Evolutionary conservation across 2,888 invertebrate genomes (phyloP), one percentile per base, ranked within the genome.

Genomic region (Callyntrura sp.): DNA sequence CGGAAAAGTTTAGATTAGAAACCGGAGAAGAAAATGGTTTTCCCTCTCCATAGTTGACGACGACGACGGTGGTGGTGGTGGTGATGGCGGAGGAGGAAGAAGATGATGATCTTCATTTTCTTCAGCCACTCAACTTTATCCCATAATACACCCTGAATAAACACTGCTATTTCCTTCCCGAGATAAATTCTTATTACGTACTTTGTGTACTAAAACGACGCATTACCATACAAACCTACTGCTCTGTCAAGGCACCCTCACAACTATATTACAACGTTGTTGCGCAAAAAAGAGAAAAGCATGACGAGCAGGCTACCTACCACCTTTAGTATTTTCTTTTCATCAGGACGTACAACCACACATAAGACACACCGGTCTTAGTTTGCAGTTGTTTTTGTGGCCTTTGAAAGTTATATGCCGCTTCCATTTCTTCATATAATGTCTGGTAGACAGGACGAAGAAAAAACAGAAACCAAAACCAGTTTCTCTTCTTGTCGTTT

Each of bases 21-120:
- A 60, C 23, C 60, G n/a, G 65, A 65, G 28, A 51, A 51, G 76
- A 76, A 76, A 25, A 76, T 51, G 51, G 0, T 51, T 76, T 76
- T 76, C 23, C 20, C 14, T 25, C 23, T 60, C 62, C 23, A 35
- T 25, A 35, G 62, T 35, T 11, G n/a, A n/a, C 45, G n/a, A 35
- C 35, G 45, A 48, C 51, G 73, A 73, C 6, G 73, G 23, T 45
- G n/a, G 11, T 8, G n/a, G 35, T 68, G 35, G 8, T 23, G 62
- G 35, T 11, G n/a, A n/a, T 70, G 20, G 14, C 43, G n/a, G 45
- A 48, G 20, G 14, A 70, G n/a, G 45, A 48, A 51, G 73, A 73
- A 0, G 73, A 48, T 45, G n/a, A n/a, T 8, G n/a, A 68, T 51
- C 20, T n/a, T 6, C 6, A 4, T n/a, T n/a, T 51, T 51, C 76